These are phyloP conservation scores for Iselma pallidipennis DNA, from an alignment of 2,888 invertebrate species.

Conservation along the genomic window DNA sequence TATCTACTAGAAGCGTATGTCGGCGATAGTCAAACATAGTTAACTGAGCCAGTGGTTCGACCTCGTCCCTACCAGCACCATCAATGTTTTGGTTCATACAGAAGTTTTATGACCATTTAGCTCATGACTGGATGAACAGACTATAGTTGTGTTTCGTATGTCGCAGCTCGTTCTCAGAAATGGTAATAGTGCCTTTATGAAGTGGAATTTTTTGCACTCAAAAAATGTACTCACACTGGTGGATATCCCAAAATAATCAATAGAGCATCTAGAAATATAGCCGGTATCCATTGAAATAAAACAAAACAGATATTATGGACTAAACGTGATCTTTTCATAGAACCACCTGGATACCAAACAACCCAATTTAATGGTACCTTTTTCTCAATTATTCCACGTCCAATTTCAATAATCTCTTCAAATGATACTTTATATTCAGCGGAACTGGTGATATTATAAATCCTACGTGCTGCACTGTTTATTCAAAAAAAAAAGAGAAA, in stretches of 20 bases:
- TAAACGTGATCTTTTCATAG: conserved; percentile 78
- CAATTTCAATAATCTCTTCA: conserved; percentile 84
- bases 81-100: too few species aligned
- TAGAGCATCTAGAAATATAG: conserved; percentile 79
- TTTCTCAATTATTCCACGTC: conserved; percentile 74
- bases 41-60: too few species aligned
- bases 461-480: conserved; percentile 46
- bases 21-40: too few species aligned
- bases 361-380: conserved; percentile 86
- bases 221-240: conserved; percentile 81
- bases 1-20: too few species aligned
- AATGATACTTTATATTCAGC: conserved; percentile 82
- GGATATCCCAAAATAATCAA: conserved; percentile 82
- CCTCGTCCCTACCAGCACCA: too few species aligned
- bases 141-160: too few species aligned
- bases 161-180: too few species aligned
- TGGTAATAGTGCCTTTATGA: too few species aligned
- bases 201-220: too few species aligned
- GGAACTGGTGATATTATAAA: conserved; percentile 79
- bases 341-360: conserved; percentile 82
- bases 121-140: too few species aligned
- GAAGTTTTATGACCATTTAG: too few species aligned
- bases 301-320: conserved; percentile 81
- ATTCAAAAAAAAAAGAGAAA: neutral
- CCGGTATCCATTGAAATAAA: conserved; percentile 90